These are phyloP conservation scores for Sebastes hopkinsi DNA, from an alignment of 2,797 vertebrate species.

Conservation along the genomic window DNA sequence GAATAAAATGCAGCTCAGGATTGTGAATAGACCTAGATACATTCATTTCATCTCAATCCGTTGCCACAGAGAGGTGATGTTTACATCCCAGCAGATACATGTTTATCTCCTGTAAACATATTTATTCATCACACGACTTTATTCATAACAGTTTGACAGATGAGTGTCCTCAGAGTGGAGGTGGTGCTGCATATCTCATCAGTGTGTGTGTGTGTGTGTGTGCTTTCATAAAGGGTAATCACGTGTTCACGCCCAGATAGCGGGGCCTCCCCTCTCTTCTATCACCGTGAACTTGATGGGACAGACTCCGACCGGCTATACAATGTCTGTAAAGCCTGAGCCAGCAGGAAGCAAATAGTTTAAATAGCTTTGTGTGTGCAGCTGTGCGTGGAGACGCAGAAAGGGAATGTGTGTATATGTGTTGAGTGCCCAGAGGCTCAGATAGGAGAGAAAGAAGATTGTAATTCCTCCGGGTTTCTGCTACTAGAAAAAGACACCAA, in stretches of 20 bases:
- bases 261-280: background rate
- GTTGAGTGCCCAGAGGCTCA: conserved; percentile 3
- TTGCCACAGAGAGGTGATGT: conserved; percentile 17
- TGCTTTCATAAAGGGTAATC: conserved; percentile 28
- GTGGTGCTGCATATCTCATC: background rate
- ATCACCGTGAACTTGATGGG: conserved; percentile 17
- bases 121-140: conserved; percentile 27
- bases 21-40: conserved; percentile 24
- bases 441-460: conserved; percentile 9
- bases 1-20: conserved; percentile 16
- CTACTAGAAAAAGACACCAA: conserved; percentile 3
- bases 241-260: conserved; percentile 9
- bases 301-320: background rate
- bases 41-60: conserved; percentile 19
- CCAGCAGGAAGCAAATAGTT: conserved; percentile 24
- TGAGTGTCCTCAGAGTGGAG: conserved; percentile 20
- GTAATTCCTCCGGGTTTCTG: conserved; percentile 9
- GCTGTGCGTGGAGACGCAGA: conserved; percentile 10
- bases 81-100: conserved; percentile 26
- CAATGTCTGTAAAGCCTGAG: conserved; percentile 17
- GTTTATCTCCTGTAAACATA: conserved; percentile 29
- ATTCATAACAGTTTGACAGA: conserved; percentile 36
- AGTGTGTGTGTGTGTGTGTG: background rate
- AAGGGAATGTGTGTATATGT: conserved; percentile 3
- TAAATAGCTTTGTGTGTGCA: conserved; percentile 36